These are phyloP conservation scores for Leptobrachium leishanense DNA, from an alignment of 2,113 vertebrate species.

Conservation along the genomic window DNA sequence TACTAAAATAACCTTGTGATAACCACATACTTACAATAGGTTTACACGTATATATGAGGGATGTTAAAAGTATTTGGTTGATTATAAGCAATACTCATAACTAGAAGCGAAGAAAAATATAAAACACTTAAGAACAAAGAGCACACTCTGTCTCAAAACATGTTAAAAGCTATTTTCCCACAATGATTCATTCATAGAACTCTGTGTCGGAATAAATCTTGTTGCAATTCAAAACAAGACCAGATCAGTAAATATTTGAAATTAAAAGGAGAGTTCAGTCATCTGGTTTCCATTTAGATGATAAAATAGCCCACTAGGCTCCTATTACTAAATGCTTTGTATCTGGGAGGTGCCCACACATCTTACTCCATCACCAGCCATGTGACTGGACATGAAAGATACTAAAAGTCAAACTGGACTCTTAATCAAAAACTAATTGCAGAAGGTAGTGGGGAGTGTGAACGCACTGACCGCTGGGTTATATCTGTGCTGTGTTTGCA, in stretches of 20 bases:
- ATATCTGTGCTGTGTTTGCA: conserved; percentile 80
- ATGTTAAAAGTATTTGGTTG: neutral
- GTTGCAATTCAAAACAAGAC: conserved; percentile 79
- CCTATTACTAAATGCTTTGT: conserved; percentile 95
- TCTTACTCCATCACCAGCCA: conserved; percentile 94
- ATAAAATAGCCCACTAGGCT: conserved; percentile 97
- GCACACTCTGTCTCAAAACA: conserved; percentile 48
- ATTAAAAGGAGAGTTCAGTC: conserved; percentile 81
- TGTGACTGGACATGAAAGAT: conserved; percentile 98
- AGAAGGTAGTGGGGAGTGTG: conserved; percentile 97
- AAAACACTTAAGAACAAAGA: conserved; percentile 46
- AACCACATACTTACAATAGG: no score
- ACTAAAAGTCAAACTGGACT: conserved; percentile 86
- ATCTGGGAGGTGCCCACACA: conserved; percentile 86
- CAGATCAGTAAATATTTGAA: conserved; percentile 86
- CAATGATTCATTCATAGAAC: conserved; percentile 69
- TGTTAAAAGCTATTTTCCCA: conserved; percentile 65
- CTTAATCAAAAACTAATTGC: conserved; percentile 99
- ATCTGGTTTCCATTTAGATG: conserved; percentile 99
- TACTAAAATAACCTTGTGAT: no score
- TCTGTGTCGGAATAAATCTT: conserved; percentile 77
- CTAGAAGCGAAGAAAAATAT: conserved; percentile 45
- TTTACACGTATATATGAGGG: neutral
- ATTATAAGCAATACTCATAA: conserved; percentile 44
- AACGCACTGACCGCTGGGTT: conserved; percentile 88